Evolutionary conservation across 1,140 invertebrate species (phyloP), one percentile per base, ranked within the genome.

Genomic region (Paraescarpia echinospica): DNA sequence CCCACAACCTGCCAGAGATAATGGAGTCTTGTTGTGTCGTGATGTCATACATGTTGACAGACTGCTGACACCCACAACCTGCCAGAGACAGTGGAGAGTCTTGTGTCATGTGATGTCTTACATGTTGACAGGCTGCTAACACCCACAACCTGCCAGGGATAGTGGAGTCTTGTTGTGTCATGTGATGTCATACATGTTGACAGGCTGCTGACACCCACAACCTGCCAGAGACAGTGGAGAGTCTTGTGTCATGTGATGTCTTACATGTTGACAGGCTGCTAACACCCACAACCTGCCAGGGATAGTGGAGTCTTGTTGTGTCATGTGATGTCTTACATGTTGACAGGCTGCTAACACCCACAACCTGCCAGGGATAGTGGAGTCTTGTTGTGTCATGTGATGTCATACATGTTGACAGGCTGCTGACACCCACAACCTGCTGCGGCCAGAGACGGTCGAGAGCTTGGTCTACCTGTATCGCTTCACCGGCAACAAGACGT

Each of bases 381-480:
- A n/a, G n/a, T n/a, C n/a, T 12, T 41, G 12, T 41, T 41, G 41
- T 41, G 4, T 41, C 41, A 31, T 77, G 59, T 77, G 59, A 77
- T 27, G 22, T 77, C 59, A 77, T 77, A 51, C 18, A 27, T 77
- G 59, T 77, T 77, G 18, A 31, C 98, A 98, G 96, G 98, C 97
- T 92, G 97, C 98, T 94, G 99, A 99, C 96, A 98, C 99, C 95
- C 98, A 99, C 96, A 99, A 99, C 95, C 98, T 99, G 92, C 97
- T 99, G 33, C 97, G 99, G 94, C 99, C 99, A 1, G 99, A 99
- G 97, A 99, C 98, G 14, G 97, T 99, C 93, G 99, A 99, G 96
- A 98, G 98, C 93, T 99, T 99, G 96, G 99, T 99, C 96, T 97
- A 99, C 94, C 97, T 99, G 96, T 99, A 99, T 98, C 97, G 99